These are phyloP conservation scores for Apodemus sylvaticus DNA, from an alignment of 2,113 vertebrate genomes.

Conservation along the genomic window DNA sequence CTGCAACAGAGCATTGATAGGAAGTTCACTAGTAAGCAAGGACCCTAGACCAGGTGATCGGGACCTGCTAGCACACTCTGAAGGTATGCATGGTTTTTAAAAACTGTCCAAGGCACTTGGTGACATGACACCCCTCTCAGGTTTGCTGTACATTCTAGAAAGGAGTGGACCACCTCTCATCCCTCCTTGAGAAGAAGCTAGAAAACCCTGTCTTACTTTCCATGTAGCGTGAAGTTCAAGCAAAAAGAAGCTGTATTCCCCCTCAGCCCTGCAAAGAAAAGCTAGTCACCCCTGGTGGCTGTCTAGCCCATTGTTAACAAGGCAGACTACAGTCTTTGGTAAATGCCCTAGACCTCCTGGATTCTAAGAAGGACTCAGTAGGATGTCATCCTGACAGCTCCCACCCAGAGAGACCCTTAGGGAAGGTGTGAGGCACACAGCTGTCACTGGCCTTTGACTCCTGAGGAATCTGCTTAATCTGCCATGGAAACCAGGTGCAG, in stretches of 20 bases:
- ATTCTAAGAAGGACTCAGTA: background rate
- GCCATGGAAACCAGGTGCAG: background rate
- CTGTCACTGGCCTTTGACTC: background rate
- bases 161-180: background rate
- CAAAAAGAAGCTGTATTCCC: slow-evolving; percentile 1
- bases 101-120: background rate
- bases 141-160: slow-evolving; percentile 3
- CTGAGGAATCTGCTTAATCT: background rate
- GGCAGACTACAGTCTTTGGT: background rate
- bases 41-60: background rate
- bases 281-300: background rate
- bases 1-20: background rate
- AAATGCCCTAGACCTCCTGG: background rate
- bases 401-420: background rate
- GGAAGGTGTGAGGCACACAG: background rate
- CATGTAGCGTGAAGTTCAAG: slow-evolving; percentile 16
- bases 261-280: background rate
- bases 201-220: background rate
- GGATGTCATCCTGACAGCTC: background rate
- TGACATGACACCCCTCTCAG: background rate
- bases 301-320: background rate
- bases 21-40: background rate
- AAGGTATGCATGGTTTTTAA: background rate
- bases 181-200: background rate
- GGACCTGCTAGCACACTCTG: background rate